Conservation (phyloP, 2,113 vertebrate species). For the Falcunculus frontatus region DNA sequence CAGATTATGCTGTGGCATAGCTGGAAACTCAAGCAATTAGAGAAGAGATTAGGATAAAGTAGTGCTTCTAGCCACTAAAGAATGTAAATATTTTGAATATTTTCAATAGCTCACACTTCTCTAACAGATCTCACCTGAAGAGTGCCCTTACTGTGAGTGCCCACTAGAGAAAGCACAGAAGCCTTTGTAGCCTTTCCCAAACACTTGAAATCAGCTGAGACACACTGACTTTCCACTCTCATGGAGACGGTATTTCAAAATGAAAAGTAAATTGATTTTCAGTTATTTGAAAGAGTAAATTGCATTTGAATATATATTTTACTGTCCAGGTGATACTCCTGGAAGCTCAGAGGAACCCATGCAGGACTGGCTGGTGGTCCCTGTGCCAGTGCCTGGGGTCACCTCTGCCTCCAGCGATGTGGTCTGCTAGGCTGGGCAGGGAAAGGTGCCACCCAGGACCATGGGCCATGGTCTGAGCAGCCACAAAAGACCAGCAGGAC, state of each 20-base stretch:
- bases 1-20: neutral
- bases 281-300: neutral
- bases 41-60: slow-evolving; percentile 50
- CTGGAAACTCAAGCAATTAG: slow-evolving; percentile 39
- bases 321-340: neutral
- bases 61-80: slow-evolving; percentile 32
- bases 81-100: slow-evolving; percentile 69
- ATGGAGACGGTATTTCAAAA: neutral
- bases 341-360: neutral
- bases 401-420: neutral
- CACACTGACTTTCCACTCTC: neutral
- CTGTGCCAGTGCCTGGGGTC: neutral
- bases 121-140: slow-evolving; percentile 30
- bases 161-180: neutral
- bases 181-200: neutral
- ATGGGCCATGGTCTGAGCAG: neutral
- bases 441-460: neutral
- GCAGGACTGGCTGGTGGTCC: neutral
- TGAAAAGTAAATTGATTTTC: neutral
- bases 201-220: neutral
- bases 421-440: neutral
- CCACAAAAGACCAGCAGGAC: neutral
- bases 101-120: slow-evolving; percentile 34
- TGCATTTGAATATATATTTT: neutral
- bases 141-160: neutral